These are phyloP conservation scores for Adrianichthys oophorus DNA, from an alignment of 2,797 vertebrate species.

Conservation along the genomic window DNA sequence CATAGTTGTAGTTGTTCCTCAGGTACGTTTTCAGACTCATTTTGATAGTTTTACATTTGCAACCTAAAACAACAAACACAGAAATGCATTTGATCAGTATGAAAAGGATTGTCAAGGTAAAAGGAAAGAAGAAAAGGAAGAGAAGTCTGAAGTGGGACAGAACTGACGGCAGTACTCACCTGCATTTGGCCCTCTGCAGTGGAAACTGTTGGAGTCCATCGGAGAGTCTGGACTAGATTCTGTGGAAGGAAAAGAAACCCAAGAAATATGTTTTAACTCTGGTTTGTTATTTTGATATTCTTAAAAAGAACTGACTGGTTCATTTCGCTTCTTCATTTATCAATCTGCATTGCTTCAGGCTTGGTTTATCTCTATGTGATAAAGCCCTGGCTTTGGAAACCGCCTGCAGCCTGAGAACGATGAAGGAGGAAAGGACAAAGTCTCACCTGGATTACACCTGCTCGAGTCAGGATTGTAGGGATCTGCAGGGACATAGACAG, in stretches of 20 bases:
- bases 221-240: slow-evolving; percentile 86
- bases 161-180: slow-evolving; percentile 53
- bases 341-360: too few relatives aligned
- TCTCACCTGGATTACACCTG: slow-evolving; percentile 78
- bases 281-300: too few relatives aligned
- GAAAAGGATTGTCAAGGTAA: too few relatives aligned
- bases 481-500: slow-evolving; percentile 55
- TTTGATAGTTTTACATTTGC: slow-evolving; percentile 87
- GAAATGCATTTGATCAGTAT: not conserved
- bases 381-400: not conserved
- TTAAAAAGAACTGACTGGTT: too few relatives aligned
- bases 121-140: too few relatives aligned
- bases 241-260: slow-evolving; percentile 23
- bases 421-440: not conserved
- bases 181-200: slow-evolving; percentile 82
- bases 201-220: slow-evolving; percentile 88
- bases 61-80: slow-evolving; percentile 74
- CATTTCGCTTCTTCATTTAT: too few relatives aligned
- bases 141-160: too few relatives aligned
- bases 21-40: slow-evolving; percentile 85
- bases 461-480: slow-evolving; percentile 71
- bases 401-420: too few relatives aligned
- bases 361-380: too few relatives aligned
- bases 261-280: not conserved
- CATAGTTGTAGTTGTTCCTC: slow-evolving; percentile 97